These are phyloP conservation scores for Pungitius pungitius DNA, from an alignment of 2,113 vertebrate species.

Conservation along the genomic window DNA sequence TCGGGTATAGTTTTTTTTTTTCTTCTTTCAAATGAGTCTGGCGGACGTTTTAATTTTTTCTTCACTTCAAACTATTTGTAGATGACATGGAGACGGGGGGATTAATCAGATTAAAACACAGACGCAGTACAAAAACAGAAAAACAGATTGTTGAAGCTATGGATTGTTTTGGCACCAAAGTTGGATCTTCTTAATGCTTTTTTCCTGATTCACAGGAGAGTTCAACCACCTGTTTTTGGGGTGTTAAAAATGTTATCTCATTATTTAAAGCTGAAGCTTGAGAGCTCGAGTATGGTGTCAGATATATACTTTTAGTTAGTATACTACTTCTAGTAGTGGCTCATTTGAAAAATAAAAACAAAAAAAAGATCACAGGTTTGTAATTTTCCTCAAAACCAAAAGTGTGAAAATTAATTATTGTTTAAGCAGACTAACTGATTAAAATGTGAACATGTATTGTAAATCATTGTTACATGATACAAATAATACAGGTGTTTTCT, in stretches of 20 bases:
- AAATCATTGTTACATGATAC: conserved; percentile 48
- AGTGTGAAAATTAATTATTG: conserved; percentile 34
- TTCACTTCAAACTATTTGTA: conserved; percentile 57
- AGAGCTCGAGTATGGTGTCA: conserved; percentile 34
- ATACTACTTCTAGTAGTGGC: conserved; percentile 52
- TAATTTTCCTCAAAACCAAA: conserved; percentile 51
- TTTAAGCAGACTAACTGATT: conserved; percentile 39
- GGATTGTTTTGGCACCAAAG: conserved; percentile 59
- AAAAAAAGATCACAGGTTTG: conserved; percentile 51
- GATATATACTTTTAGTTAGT: too few relatives aligned
- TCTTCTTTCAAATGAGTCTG: conserved; percentile 39
- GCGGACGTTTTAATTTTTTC: conserved; percentile 42
- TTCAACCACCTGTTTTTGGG: conserved; percentile 42
- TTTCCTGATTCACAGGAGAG: conserved; percentile 36
- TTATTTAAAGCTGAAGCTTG: conserved; percentile 54
- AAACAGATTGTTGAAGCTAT: conserved; percentile 43
- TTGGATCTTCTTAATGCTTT: conserved; percentile 41
- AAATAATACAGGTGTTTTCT: conserved; percentile 53
- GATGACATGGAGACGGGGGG: conserved; percentile 51
- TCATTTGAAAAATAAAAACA: conserved; percentile 28
- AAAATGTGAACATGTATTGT: conserved; percentile 53
- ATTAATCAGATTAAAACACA: conserved; percentile 55
- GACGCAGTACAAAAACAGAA: conserved; percentile 46
- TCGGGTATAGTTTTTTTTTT: conserved; percentile 26
- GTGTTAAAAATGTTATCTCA: conserved; percentile 55